A percentile compares a stretch with the other conserved stretches of the same genome.
These are phyloP conservation scores for Onychomys torridus DNA, from an alignment of 2,797 vertebrate genomes.

Conservation along the genomic window DNA sequence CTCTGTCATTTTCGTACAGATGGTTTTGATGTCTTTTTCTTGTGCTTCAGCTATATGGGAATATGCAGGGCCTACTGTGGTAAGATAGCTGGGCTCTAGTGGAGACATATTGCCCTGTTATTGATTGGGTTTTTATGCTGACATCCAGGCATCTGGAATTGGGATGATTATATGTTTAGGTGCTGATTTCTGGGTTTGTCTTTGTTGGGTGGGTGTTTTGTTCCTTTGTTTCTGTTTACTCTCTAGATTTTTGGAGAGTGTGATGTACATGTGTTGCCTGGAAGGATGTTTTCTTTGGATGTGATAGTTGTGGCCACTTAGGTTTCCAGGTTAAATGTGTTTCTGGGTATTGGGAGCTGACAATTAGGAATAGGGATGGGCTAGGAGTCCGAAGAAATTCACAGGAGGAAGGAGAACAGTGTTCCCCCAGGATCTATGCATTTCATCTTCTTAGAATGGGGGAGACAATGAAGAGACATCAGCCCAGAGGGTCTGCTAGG, in stretches of 20 bases:
- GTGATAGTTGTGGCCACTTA: not conserved
- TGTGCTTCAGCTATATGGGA: not conserved
- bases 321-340: not conserved
- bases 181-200: not conserved
- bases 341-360: not conserved
- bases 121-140: not conserved
- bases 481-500: not conserved
- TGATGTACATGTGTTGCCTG: not conserved
- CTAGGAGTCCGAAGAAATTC: not conserved
- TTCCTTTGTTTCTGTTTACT: not conserved
- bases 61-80: not conserved
- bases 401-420: not conserved
- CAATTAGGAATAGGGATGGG: not conserved
- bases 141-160: not conserved
- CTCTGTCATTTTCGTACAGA: not conserved
- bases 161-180: not conserved
- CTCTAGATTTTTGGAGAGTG: not conserved
- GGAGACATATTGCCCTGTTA: not conserved
- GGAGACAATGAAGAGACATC: not conserved
- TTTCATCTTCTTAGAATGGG: not conserved
- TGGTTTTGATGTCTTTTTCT: not conserved
- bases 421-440: not conserved
- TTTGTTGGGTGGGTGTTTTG: not conserved
- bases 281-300: not conserved
- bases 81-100: not conserved